Percentiles rank a stretch among this genome's conserved stretches.
phyloP scores from a whole-genome alignment of 2,797 vertebrate species.

The Premnoplex brunnescens region DNA sequence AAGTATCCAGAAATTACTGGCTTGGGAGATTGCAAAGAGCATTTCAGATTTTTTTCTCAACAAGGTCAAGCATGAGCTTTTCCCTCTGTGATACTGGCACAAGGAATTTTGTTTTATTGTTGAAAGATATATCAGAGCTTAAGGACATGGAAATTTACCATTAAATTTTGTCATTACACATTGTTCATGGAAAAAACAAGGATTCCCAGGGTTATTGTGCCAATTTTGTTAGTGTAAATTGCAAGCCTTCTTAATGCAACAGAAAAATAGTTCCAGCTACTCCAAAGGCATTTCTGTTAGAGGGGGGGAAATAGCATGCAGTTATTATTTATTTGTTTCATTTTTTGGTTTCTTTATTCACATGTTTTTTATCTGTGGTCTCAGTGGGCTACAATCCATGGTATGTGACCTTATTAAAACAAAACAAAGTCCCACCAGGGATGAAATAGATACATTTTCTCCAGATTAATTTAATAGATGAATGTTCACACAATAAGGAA shows the following conservation, averaged over 20 bases:
- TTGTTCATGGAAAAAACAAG: neutral
- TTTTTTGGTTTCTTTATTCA: neutral
- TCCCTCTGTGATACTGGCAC: neutral
- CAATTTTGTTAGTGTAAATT: neutral
- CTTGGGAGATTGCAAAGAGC: neutral
- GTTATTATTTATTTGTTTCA: slow-evolving; percentile 9
- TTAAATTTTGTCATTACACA: neutral
- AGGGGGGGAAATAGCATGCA: neutral
- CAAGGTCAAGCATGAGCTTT: neutral
- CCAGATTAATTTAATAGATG: slow-evolving; percentile 38
- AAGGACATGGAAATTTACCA: neutral
- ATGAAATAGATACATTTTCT: slow-evolving; percentile 31
- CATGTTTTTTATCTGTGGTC: slow-evolving; percentile 31
- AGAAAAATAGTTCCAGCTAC: neutral
- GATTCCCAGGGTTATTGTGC: neutral
- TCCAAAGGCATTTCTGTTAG: neutral
- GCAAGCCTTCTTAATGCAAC: neutral
- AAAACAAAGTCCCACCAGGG: slow-evolving; percentile 4
- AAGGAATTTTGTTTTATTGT: neutral
- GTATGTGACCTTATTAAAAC: slow-evolving; percentile 22
- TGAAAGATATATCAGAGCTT: neutral
- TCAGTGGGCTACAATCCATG: slow-evolving; percentile 23
- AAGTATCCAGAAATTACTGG: neutral
- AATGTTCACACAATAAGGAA: slow-evolving; percentile 18
- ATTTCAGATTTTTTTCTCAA: neutral